These are phyloP conservation scores for Molossus alvarezi DNA, from an alignment of 2,797 vertebrate species.

Conservation along the genomic window DNA sequence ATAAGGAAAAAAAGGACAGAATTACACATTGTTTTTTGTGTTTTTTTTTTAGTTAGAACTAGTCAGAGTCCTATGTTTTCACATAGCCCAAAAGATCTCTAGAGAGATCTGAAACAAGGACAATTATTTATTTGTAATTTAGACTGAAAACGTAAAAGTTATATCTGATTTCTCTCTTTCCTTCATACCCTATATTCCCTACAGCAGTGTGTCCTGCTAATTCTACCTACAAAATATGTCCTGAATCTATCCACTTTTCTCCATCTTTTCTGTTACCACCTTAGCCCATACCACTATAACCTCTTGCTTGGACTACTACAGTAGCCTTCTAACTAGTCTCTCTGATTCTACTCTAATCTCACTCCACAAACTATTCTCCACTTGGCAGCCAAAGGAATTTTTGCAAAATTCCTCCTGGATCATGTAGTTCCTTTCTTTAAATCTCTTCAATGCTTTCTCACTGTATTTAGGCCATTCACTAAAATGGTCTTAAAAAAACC, in stretches of 20 bases:
- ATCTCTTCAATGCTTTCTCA: neutral
- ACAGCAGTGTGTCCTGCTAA: neutral
- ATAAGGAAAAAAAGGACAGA: constrained; percentile 43
- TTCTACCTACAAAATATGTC: neutral
- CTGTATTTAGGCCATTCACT: constrained; percentile 18
- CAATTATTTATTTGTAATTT: constrained; percentile 38
- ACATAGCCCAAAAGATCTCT: neutral
- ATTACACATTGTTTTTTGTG: neutral
- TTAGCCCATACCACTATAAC: neutral
- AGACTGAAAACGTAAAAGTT: constrained; percentile 5
- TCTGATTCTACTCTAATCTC: neutral
- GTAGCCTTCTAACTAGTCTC: neutral
- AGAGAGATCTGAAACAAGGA: neutral
- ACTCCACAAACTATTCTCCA: neutral
- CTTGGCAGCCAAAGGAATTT: neutral
- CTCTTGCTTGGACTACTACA: neutral
- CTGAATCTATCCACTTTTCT: neutral
- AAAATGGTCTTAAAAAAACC: neutral
- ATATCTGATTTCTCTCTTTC: neutral
- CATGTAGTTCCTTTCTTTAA: constrained; percentile 42
- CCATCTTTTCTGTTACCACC: neutral
- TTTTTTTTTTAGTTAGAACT: neutral
- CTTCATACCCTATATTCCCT: neutral
- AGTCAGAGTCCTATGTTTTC: neutral
- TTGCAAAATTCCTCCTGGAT: neutral